Evolutionary conservation across 2,113 vertebrate species (phyloP), one percentile per base, ranked within the genome.

Genomic region (Melospiza georgiana): DNA sequence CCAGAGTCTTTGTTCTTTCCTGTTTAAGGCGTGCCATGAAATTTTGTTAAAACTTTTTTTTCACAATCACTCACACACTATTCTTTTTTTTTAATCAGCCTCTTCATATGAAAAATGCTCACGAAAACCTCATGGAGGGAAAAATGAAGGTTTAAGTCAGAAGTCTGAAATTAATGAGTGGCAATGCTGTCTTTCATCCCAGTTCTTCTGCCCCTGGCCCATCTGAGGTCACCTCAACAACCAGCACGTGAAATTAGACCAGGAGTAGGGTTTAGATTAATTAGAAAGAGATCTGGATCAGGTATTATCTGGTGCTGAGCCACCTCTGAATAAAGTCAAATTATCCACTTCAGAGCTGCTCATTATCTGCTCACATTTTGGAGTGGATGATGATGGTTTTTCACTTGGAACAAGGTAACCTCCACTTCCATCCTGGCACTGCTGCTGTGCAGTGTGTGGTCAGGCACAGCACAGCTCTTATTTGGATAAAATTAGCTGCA

Each of bases 371-470:
- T 93, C 90, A 78, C 87, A 78, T 81, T 88, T 93, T 57, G 39
- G 90, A 95, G 93, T 95, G 92, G 85, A 90, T 88, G 92, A 94
- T 95, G 94, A 96, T 74, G 85, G 82, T 90, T 95, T 96, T 95
- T 86, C 75, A 25, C 48, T 90, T 48, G 82, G 93, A 95, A 31
- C 72, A 59, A 7, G 16, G 78, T 68, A 92, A 93, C 61, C 76
- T 95, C 48, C 85, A 49, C 82, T 93, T 69, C 74, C 61, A 86
- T 86, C 48, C 75, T 94, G 90, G 85, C 93, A 67, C 9, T 59
- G 65, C 59, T 86, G 71, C 63, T 46, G 62, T 51, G 51, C 73
- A 31, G 48, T 6, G 0, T 65, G 63, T 84, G 90, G 51, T 75
- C 79, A n/a, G 30, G 59, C 54, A 41, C 71, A 83, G 67, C 82